phyloP scores from a whole-genome alignment of 2,113 vertebrate species.

The Lepidothrix coronata region DNA sequence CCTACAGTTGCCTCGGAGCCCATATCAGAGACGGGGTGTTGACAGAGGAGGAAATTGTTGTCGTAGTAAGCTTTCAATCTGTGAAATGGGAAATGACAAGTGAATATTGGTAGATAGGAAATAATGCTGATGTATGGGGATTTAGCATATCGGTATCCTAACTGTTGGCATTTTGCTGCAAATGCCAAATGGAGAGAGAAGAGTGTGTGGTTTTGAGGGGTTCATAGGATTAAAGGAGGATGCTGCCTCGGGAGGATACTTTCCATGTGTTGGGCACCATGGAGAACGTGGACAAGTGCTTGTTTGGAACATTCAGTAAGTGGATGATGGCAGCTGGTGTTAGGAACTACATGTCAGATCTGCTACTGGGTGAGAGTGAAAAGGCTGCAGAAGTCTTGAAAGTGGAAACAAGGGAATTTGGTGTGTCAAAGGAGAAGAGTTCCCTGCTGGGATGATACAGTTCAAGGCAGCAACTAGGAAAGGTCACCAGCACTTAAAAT shows the following conservation, averaged over 20 bases:
- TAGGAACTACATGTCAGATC: rapidly evolving
- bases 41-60: background rate
- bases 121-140: no score
- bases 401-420: background rate
- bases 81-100: background rate
- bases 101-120: background rate
- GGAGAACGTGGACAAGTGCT: background rate
- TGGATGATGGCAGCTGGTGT: background rate
- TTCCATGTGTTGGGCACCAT: background rate
- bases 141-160: background rate
- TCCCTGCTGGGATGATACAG: background rate
- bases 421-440: background rate
- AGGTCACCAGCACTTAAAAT: background rate
- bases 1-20: background rate
- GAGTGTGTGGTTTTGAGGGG: background rate
- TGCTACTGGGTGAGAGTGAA: background rate
- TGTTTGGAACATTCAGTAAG: background rate
- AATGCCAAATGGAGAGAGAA: background rate
- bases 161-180: background rate
- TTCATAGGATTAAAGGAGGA: background rate
- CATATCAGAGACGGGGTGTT: background rate
- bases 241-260: background rate
- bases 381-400: background rate
- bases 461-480: background rate
- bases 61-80: background rate